These are phyloP conservation scores for Numenius arquata DNA, from an alignment of 2,113 vertebrate species.

Conservation along the genomic window DNA sequence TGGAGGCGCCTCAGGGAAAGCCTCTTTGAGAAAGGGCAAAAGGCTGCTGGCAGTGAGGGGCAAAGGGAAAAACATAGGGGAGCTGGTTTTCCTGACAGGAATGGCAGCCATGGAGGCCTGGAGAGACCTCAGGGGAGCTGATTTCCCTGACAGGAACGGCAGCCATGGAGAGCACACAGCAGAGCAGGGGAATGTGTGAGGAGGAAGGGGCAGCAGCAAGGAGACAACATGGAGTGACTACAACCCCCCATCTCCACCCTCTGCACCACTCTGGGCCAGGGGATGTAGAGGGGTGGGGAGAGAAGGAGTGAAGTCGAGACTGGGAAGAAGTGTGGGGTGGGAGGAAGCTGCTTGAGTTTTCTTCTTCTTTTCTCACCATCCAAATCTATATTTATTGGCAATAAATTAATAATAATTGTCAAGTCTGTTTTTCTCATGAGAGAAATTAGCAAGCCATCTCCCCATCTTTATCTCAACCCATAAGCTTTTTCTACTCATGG, in stretches of 20 bases:
- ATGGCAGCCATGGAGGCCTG: too few species aligned
- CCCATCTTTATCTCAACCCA: not conserved
- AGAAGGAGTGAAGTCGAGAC: not conserved
- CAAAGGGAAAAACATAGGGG: not conserved
- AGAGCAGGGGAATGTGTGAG: not conserved
- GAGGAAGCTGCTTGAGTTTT: not conserved
- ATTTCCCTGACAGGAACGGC: not conserved
- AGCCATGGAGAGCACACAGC: too few species aligned
- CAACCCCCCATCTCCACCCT: too few species aligned
- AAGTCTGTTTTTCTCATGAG: not conserved
- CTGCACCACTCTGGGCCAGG: fast-evolving
- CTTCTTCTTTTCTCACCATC: not conserved
- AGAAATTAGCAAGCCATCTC: not conserved
- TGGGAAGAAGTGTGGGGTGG: fast-evolving
- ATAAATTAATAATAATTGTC: not conserved
- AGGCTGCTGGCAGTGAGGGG: not conserved
- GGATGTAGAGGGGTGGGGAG: not conserved
- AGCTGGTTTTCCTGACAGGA: not conserved
- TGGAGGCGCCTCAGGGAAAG: fast-evolving
- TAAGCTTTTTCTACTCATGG: not conserved
- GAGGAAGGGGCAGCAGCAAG: not conserved
- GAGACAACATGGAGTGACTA: fast-evolving
- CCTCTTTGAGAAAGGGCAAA: too few species aligned
- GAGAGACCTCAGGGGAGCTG: not conserved
- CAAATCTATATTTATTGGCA: not conserved